Base-by-base conservation (phyloP, 2,797 vertebrate genomes). In the Poecilia gillii region DNA sequence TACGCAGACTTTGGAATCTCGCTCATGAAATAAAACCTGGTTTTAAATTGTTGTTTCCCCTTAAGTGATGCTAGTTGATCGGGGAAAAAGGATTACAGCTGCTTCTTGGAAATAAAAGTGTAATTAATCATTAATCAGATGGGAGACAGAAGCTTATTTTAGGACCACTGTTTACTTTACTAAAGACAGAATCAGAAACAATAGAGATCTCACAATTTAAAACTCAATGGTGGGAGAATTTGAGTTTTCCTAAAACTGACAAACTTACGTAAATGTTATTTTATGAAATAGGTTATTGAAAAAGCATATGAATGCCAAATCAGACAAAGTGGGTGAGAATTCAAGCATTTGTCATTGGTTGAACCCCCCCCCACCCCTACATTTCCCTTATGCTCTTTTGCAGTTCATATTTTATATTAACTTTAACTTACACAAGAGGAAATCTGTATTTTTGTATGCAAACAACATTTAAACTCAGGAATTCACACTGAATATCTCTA, bases 11-110 rank as follows among this genome's bases (percentile, higher is more conserved):
- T 5, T 7, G 39, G 76, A 85, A 82, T 74, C 72, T 16, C 39
- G 6, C 41, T 46, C 73, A 16, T 86, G 47, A 81, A 88, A 78
- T 62, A 18, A 20, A 71, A 87, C 51, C 16, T 43, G 64, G 62
- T 45, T 66, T 53, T 72, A 53, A 57, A 78, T 0, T 70, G 59
- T 46, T 6, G 75, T 78, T 84, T 79, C 79, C 49, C 49, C 55
- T 80, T 80, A 87, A 72, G 57, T 82, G 62, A 59, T 57, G 31
- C 36, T 39, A 72, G 36, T 83, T 82, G 73, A 84, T 62, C 43
- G 47, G 28, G 18, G 25, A 66, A 41, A n/a, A 55, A 43, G n/a
- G 23, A 36, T 39, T 23, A 55, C 41, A 64, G 41, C 45, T 4
- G n/a, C 68, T 45, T 68, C 3, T 9, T 14, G 31, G 6, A 53